Conservation (phyloP, 2,888 invertebrate species). For the Tromatobia lineatoria region DNA sequence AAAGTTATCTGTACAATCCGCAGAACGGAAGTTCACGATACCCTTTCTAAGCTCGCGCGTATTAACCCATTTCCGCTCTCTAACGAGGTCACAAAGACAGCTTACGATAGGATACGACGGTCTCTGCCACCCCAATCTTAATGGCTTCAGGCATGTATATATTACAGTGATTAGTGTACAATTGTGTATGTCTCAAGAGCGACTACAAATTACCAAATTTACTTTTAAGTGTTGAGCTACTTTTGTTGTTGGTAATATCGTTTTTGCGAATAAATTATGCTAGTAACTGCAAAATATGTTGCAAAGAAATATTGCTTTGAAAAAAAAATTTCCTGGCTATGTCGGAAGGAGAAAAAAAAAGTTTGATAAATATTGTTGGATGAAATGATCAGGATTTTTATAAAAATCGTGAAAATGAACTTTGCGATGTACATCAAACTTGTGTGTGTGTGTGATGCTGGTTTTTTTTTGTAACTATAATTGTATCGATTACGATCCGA, state of each 20-base stretch:
- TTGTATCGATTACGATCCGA: too few species aligned
- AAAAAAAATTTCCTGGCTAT: not conserved
- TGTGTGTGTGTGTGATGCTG: too few species aligned
- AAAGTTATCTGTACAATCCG: conserved; percentile 17
- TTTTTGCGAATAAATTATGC: not conserved
- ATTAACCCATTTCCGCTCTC: conserved; percentile 67
- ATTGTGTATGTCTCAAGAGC: not conserved
- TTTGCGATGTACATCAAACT: too few species aligned
- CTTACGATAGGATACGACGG: conserved; percentile 3
- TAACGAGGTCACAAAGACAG: conserved; percentile 61
- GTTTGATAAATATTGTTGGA: too few species aligned
- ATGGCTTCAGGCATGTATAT: not conserved
- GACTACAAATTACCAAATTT: not conserved
- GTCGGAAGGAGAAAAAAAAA: too few species aligned
- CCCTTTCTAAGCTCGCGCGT: conserved; percentile 56
- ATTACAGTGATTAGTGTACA: not conserved
- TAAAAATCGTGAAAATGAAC: too few species aligned
- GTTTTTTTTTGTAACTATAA: too few species aligned
- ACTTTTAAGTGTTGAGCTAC: not conserved
- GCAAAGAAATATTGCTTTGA: not conserved
- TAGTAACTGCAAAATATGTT: too few species aligned
- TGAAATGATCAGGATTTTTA: too few species aligned
- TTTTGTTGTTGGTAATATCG: not conserved
- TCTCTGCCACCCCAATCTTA: conserved; percentile 69
- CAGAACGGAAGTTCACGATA: conserved; percentile 24